phyloP scores from a whole-genome alignment of 2,113 vertebrate genomes.

The Rhinolophus ferrumequinum region DNA sequence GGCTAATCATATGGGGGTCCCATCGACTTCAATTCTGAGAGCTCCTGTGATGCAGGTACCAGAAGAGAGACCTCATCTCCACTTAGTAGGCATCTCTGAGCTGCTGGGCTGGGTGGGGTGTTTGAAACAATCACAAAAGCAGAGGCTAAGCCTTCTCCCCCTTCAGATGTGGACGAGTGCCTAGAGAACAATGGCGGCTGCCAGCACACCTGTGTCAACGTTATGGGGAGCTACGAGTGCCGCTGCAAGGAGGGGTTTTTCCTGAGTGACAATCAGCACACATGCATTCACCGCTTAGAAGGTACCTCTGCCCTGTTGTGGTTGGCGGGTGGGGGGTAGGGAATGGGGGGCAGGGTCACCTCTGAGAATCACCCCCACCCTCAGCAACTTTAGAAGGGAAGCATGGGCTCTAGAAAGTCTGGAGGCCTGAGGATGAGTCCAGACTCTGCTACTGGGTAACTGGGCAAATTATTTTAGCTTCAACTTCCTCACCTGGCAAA shows the following conservation, averaged over 20 bases:
- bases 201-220: constrained; percentile 96
- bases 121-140: not conserved
- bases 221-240: constrained; percentile 97
- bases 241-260: constrained; percentile 96
- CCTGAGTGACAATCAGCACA: constrained; percentile 99
- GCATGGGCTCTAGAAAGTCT: not conserved
- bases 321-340: accelerated
- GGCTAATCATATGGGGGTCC: not conserved
- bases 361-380: not conserved
- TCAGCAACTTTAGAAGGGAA: not conserved
- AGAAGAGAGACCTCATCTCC: not conserved
- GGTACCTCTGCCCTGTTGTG: constrained; percentile 83
- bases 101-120: not conserved
- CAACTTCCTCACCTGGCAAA: not conserved
- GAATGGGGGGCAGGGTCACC: not conserved
- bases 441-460: not conserved
- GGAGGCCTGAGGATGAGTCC: not conserved
- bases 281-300: constrained; percentile 97
- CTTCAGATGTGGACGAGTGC: constrained; percentile 90
- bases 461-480: not conserved
- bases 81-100: not conserved
- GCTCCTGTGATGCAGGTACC: not conserved
- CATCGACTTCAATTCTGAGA: not conserved
- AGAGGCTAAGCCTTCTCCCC: constrained; percentile 7
- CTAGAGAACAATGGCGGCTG: constrained; percentile 96